A percentile compares a stretch with the other conserved stretches of the same genome.
Conservation (phyloP, 2,797 vertebrate genomes). For the Telmatherina bonti region DNA sequence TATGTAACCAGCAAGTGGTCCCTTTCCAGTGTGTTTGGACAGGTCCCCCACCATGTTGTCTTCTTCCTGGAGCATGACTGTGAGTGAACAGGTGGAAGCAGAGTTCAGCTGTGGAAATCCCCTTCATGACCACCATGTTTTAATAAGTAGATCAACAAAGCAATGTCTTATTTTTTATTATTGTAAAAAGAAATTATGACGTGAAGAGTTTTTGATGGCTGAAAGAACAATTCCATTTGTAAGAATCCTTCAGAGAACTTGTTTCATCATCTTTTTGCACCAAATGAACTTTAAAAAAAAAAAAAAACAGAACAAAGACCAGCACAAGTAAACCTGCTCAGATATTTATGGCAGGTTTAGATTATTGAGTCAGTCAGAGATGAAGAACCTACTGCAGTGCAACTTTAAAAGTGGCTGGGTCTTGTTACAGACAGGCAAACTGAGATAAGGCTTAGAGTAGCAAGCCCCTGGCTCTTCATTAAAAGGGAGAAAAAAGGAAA, state of each 20-base stretch:
- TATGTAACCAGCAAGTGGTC: slow-evolving; percentile 46
- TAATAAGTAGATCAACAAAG: slow-evolving; percentile 22
- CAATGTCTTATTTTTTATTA: too few relatives aligned
- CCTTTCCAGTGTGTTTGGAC: slow-evolving; percentile 57
- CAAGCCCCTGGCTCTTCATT: neutral
- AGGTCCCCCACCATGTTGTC: slow-evolving; percentile 58
- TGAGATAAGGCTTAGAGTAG: neutral
- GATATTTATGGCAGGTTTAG: slow-evolving; percentile 13
- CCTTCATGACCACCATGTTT: slow-evolving; percentile 39
- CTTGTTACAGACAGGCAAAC: neutral
- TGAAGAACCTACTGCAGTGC: slow-evolving; percentile 5
- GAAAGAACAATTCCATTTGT: neutral
- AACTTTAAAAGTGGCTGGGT: neutral
- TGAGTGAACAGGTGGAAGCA: slow-evolving; percentile 73
- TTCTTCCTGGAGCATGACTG: slow-evolving; percentile 46
- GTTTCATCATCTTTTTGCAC: neutral
- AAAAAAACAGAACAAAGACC: neutral
- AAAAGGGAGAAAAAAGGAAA: neutral
- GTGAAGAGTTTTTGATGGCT: neutral
- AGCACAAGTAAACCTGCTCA: neutral
- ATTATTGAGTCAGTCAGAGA: slow-evolving; percentile 6
- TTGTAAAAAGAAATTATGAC: too few relatives aligned
- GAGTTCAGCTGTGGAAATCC: slow-evolving; percentile 70
- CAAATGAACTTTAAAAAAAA: neutral
- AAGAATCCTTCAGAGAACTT: too few relatives aligned